Conservation (phyloP, 2,888 invertebrate genomes). For the Tyria jacobaeae region DNA sequence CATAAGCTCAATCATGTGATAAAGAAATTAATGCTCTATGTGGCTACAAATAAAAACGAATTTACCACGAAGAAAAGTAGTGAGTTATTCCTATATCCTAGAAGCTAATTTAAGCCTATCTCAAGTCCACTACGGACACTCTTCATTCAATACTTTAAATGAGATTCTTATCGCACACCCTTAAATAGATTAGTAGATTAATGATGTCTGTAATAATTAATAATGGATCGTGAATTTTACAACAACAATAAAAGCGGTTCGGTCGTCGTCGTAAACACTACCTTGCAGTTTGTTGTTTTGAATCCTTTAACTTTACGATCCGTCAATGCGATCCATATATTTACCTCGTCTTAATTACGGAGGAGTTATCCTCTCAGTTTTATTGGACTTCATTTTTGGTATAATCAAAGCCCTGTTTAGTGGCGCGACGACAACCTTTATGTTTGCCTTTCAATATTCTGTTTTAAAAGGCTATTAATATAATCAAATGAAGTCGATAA, state of each 20-base stretch:
- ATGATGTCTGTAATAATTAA: conserved; percentile 87
- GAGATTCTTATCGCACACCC: conserved; percentile 86
- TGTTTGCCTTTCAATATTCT: conserved; percentile 51
- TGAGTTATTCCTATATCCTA: conserved; percentile 39
- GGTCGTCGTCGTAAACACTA: conserved; percentile 79
- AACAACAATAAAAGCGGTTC: conserved; percentile 85
- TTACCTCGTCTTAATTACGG: conserved; percentile 83
- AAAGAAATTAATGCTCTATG: conserved; percentile 37
- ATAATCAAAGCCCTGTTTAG: conserved; percentile 65
- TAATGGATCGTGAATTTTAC: conserved; percentile 86
- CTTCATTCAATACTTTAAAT: conserved; percentile 87
- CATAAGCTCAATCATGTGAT: conserved; percentile 35
- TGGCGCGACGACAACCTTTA: conserved; percentile 55
- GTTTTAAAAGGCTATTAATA: conserved; percentile 44
- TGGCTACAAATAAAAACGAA: conserved; percentile 25
- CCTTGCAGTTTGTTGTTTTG: conserved; percentile 83
- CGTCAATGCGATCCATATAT: conserved; percentile 83
- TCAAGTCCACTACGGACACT: conserved; percentile 85
- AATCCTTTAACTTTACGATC: conserved; percentile 83
- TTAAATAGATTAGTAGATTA: conserved; percentile 87
- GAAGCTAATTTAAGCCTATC: conserved; percentile 83
- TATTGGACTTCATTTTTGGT: conserved; percentile 75
- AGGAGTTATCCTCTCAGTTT: conserved; percentile 74
- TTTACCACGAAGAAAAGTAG: conserved; percentile 26
- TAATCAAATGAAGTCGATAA: conserved; percentile 56